A percentile compares a stretch with the other conserved stretches of the same genome.
Conservation (phyloP, 2,113 vertebrate species). For the Chlorocebus sabaeus region DNA sequence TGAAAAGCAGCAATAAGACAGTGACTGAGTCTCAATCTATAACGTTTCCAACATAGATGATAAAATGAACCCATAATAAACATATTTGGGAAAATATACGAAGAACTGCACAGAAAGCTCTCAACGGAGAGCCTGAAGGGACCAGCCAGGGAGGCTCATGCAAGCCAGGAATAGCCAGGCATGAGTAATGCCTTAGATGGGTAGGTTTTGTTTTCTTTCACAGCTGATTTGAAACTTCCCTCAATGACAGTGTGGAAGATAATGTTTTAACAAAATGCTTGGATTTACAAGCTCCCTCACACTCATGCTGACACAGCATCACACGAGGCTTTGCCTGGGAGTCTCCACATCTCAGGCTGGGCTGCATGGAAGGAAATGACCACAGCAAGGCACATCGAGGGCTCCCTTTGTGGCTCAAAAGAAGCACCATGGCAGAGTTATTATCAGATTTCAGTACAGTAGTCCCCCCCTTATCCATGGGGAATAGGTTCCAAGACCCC, state of each 20-base stretch:
- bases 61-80: background rate
- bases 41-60: background rate
- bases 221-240: background rate
- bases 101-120: background rate
- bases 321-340: accelerated
- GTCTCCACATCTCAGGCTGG: background rate
- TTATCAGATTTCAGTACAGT: background rate
- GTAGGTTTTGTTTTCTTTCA: background rate
- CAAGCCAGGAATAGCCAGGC: background rate
- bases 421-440: background rate
- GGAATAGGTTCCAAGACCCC: background rate
- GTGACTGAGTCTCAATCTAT: background rate
- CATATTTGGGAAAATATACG: background rate
- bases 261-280: background rate
- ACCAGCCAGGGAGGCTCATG: background rate
- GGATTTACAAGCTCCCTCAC: background rate
- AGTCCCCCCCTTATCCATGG: background rate
- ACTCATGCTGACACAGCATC: too few relatives aligned
- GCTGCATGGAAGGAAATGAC: background rate
- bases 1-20: background rate
- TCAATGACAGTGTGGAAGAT: background rate
- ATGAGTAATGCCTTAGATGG: accelerated
- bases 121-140: too few relatives aligned
- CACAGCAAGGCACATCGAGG: accelerated
- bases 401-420: background rate